Conservation (phyloP, 2,797 vertebrate species). For the Lepus oiostolus region DNA sequence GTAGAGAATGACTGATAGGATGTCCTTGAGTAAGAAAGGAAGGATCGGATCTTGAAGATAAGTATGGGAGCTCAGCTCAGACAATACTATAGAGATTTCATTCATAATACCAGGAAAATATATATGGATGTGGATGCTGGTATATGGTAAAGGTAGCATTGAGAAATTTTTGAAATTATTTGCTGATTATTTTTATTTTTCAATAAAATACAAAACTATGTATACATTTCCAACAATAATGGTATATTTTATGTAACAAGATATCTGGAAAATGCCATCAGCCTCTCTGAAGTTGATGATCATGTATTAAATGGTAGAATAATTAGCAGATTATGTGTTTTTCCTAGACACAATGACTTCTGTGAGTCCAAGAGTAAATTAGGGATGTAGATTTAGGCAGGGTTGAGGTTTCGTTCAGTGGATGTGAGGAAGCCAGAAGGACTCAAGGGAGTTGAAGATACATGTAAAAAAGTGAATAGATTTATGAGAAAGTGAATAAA, state of each 20-base stretch:
- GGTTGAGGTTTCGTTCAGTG: not conserved
- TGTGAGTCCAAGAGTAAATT: not conserved
- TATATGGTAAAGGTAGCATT: not conserved
- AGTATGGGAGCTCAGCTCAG: not conserved
- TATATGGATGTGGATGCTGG: not conserved
- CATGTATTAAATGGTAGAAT: not conserved
- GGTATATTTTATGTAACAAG: not conserved
- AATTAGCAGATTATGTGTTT: not conserved
- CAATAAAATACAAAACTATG: not conserved
- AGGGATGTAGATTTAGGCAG: not conserved
- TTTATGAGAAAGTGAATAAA: not conserved
- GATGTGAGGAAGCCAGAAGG: not conserved
- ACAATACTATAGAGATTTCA: not conserved
- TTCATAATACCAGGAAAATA: not conserved
- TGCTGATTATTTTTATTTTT: not conserved
- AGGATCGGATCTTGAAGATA: not conserved
- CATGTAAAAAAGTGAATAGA: not conserved
- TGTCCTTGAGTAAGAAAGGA: not conserved
- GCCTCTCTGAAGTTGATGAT: not conserved
- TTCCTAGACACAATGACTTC: not conserved
- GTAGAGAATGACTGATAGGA: not conserved
- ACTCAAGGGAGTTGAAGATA: not conserved
- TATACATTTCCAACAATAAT: slow-evolving; percentile 24
- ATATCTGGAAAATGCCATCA: not conserved
- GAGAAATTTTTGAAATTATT: not conserved